Conservation (phyloP, 2,888 invertebrate species). For the Coleophora deauratella region DNA sequence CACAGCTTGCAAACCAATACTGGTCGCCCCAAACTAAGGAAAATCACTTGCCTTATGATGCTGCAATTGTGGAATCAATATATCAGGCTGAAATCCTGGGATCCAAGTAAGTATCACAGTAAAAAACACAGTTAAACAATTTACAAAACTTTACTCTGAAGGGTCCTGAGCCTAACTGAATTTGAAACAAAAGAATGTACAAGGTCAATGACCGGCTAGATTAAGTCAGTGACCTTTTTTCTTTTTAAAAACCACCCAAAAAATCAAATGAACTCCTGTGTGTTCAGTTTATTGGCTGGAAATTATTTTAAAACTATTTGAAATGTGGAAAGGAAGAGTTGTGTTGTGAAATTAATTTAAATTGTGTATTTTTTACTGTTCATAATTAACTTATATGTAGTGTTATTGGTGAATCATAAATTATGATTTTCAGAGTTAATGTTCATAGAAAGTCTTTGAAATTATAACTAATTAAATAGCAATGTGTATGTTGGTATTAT, state of each 20-base stretch:
- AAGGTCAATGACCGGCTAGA: conserved; percentile 58
- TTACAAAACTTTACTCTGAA: conserved; percentile 24
- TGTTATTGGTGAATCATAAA: too few species aligned
- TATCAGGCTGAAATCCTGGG: conserved; percentile 90
- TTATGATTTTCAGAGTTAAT: too few species aligned
- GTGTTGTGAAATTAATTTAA: too few species aligned
- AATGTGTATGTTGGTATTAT: too few species aligned
- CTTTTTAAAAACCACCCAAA: conserved; percentile 43
- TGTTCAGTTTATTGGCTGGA: background rate
- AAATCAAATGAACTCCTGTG: conserved; percentile 3
- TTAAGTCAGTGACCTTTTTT: conserved; percentile 55
- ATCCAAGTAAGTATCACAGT: conserved; percentile 76
- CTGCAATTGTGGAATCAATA: conserved; percentile 89
- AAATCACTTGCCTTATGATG: conserved; percentile 82
- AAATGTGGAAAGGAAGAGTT: too few species aligned
- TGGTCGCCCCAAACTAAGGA: conserved; percentile 91
- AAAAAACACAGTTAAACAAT: conserved; percentile 1
- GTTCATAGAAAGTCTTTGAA: too few species aligned
- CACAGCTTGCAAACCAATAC: conserved; percentile 90
- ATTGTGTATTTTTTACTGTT: too few species aligned
- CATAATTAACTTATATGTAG: too few species aligned
- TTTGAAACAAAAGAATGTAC: conserved; percentile 48
- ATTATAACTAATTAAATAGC: too few species aligned
- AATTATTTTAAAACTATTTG: background rate
- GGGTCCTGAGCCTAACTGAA: conserved; percentile 54